Base-by-base conservation (phyloP, 2,888 invertebrate species). In the Ornithoptera alexandrae region DNA sequence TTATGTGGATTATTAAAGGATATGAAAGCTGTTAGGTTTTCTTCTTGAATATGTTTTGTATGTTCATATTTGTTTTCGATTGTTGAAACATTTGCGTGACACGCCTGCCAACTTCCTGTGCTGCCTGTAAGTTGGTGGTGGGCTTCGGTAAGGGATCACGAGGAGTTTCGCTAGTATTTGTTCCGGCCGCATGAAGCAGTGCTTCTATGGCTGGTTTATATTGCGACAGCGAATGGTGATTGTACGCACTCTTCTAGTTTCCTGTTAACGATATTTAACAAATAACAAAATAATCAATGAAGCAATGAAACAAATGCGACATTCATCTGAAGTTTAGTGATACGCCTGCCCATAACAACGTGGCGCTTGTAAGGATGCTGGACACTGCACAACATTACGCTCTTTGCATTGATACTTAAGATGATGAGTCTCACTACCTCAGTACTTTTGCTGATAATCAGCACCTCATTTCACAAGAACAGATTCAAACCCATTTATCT, bases 11-110 rank as follows among this genome's bases (percentile, higher is more conserved):
- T 53, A n/a, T 18, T n/a, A 53, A n/a, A 5, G n/a, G 5, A n/a
- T n/a, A 53, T 53, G 6, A n/a, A n/a, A 6, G 18, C 53, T 6
- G 72, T 74, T 91, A 93, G 36, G 91, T 87, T 78, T 93, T 93
- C 82, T 93, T 93, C 74, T 93, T 93, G 72, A 93, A 93, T 77
- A 93, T 92, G 72, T 87, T 93, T 70, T 85, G 93, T 59, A 93
- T 72, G 73, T 92, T 90, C 80, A 92, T 93, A 65, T 92, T 92
- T 0, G 83, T 84, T 72, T 93, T 93, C 61, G 90, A 90, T 24
- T 91, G 88, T 62, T 93, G 89, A 81, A 93, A 92, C 78, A 93
- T 93, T 68, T 90, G 91, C 36, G 93, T 87, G 74, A 93, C 90
- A 1, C 93, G 75, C 10, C 93, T 75, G 65, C 92, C 92, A 1